Conservation (phyloP, 2,888 invertebrate species). For the Troilus luridus region DNA sequence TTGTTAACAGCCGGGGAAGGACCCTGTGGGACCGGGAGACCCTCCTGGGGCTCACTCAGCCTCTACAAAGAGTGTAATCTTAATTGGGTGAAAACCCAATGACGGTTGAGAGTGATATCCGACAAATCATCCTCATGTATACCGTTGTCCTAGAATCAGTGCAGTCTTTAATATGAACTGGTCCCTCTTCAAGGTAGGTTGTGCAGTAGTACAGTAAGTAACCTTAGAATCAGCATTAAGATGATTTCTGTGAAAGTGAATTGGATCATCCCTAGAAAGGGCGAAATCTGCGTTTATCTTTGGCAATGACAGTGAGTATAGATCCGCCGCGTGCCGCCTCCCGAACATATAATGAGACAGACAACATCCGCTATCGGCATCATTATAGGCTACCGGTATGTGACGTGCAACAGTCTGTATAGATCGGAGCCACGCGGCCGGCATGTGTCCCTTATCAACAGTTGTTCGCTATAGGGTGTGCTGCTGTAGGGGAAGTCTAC, state of each 20-base stretch:
- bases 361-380: not conserved
- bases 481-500: not conserved
- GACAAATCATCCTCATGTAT: no score
- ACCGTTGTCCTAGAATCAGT: no score
- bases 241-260: not conserved
- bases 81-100: no score
- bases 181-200: no score
- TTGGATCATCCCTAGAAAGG: not conserved
- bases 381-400: slow-evolving; percentile 23
- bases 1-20: no score
- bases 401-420: slow-evolving; percentile 19
- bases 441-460: slow-evolving; percentile 29
- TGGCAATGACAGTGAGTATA: not conserved
- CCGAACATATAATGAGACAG: slow-evolving; percentile 23
- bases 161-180: no score
- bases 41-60: no score
- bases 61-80: no score
- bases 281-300: not conserved
- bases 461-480: slow-evolving; percentile 8
- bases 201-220: no score
- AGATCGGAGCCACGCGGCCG: slow-evolving; percentile 45
- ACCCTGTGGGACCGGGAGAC: no score
- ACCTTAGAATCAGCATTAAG: not conserved
- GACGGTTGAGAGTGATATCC: no score
- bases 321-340: not conserved